A percentile compares a stretch with the other conserved stretches of the same genome.
Evolutionary conservation across 2,888 invertebrate species (phyloP).

Genomic region (Nycteola revayana): DNA sequence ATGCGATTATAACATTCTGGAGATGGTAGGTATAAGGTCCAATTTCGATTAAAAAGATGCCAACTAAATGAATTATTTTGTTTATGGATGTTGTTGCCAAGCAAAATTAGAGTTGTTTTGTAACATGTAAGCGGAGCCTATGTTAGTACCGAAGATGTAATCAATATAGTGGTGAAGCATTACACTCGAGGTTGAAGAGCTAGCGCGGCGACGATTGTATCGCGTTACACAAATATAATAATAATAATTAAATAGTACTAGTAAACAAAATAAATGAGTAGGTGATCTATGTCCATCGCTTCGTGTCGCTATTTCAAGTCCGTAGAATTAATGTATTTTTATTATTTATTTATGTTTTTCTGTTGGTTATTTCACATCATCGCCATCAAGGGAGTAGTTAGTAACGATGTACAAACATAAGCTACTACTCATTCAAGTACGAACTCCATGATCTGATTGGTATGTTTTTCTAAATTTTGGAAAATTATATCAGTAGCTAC

Average conservation of each 20-base stretch:
- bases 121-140: conserved; percentile 5
- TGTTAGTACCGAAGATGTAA: neutral
- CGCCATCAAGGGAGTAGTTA: conserved; percentile 24
- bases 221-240: neutral
- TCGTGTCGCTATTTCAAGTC: neutral
- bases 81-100: conserved; percentile 4
- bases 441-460: no score
- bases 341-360: conserved; percentile 25
- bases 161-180: neutral
- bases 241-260: neutral
- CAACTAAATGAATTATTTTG: conserved; percentile 6
- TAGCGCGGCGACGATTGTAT: conserved; percentile 31
- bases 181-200: conserved; percentile 40
- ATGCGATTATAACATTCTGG: no score
- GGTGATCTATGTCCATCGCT: no score
- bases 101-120: conserved; percentile 9
- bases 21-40: no score
- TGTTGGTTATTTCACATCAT: conserved; percentile 33
- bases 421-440: no score
- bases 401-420: no score
- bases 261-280: neutral
- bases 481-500: no score
- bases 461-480: no score
- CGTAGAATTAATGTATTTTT: conserved; percentile 16
- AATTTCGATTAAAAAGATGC: conserved; percentile 31